Conservation (phyloP, 2,113 vertebrate species). For the Sturnira hondurensis region DNA sequence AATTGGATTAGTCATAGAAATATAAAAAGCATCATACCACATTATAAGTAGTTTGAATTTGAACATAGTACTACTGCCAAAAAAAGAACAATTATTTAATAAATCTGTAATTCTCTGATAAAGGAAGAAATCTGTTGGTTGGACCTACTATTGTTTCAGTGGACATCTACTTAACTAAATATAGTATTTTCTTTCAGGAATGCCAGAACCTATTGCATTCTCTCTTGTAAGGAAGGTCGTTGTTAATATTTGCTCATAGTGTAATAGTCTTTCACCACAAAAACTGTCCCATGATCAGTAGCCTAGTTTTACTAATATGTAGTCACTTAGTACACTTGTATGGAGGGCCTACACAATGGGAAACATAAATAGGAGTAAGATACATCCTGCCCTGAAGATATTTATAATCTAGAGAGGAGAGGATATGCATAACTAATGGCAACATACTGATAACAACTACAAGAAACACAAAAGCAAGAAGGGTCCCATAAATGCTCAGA, state of each 20-base stretch:
- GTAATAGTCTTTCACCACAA: background rate
- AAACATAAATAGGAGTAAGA: background rate
- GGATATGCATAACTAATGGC: background rate
- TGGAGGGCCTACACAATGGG: background rate
- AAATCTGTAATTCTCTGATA: slow-evolving; percentile 7
- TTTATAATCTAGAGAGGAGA: background rate
- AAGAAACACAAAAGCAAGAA: background rate
- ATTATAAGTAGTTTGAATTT: slow-evolving; percentile 18
- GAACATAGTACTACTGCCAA: background rate
- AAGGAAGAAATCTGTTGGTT: slow-evolving; percentile 11
- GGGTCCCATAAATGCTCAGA: background rate
- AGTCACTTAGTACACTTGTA: background rate
- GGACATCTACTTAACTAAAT: background rate
- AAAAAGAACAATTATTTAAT: slow-evolving; percentile 43
- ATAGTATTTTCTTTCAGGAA: slow-evolving; percentile 8
- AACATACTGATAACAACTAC: background rate
- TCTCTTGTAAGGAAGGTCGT: background rate
- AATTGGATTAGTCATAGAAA: slow-evolving; percentile 41
- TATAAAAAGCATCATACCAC: slow-evolving; percentile 4
- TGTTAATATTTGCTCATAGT: slow-evolving; percentile 16
- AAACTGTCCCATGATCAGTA: background rate
- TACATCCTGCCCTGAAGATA: background rate
- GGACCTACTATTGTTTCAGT: background rate
- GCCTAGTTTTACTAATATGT: background rate
- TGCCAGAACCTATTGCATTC: background rate